Percentiles rank a stretch among this genome's conserved stretches.
These are phyloP conservation scores for Drosophila buzzatii DNA, from an alignment of 2,888 invertebrate genomes.

Conservation along the genomic window DNA sequence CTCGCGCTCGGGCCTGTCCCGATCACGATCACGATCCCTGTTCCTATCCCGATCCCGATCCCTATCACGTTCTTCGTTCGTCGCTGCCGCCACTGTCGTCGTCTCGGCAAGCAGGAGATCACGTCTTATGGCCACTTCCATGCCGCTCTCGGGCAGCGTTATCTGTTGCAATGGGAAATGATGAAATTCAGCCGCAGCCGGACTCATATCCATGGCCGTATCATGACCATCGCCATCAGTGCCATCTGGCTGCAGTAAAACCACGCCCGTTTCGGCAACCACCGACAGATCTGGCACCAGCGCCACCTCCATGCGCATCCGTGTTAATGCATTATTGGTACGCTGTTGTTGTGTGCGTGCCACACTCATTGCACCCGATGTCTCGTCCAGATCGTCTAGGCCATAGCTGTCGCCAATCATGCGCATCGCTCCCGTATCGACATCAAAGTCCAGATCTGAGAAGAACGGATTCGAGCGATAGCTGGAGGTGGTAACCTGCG, in stretches of 20 bases:
- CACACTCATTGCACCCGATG: conserved; percentile 64
- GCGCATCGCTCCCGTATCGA: conserved; percentile 85
- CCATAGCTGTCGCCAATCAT: conserved; percentile 85
- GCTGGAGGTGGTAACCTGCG: conserved; percentile 86
- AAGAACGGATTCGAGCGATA: conserved; percentile 88
- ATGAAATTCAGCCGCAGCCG: conserved; percentile 77
- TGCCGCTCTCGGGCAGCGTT: conserved; percentile 83
- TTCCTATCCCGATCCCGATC: conserved; percentile 3
- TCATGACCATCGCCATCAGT: conserved; percentile 75
- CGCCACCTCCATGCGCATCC: conserved; percentile 85
- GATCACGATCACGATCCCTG: conserved; percentile 16
- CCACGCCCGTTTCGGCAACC: conserved; percentile 84
- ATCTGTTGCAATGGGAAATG: conserved; percentile 83
- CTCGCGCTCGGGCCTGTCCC: conserved; percentile 16
- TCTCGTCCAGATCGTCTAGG: conserved; percentile 69
- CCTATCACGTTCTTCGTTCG: conserved; percentile 40
- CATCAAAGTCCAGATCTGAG: conserved; percentile 92
- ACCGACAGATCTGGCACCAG: conserved; percentile 85
- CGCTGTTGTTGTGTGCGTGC: conserved; percentile 52
- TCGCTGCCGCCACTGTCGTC: conserved; percentile 15
- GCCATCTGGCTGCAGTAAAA: conserved; percentile 79
- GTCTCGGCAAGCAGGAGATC: conserved; percentile 79
- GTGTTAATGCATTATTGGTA: conserved; percentile 38
- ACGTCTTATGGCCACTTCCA: conserved; percentile 85
- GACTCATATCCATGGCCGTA: conserved; percentile 69